Percentiles rank a stretch among this genome's conserved stretches.
Conservation (phyloP, 2,888 invertebrate genomes). For the Steinernema hermaphroditum region DNA sequence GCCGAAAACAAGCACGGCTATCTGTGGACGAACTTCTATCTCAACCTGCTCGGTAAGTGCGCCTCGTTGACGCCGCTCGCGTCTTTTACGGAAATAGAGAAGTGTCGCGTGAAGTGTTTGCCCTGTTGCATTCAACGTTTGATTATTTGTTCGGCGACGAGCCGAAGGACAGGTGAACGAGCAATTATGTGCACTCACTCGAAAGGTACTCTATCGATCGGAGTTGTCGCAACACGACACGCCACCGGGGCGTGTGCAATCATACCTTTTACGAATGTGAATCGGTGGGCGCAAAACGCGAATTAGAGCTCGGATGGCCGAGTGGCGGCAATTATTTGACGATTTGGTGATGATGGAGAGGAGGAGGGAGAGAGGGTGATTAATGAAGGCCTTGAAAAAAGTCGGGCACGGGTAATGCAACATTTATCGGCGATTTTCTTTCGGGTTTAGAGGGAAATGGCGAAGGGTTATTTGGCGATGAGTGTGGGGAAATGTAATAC, state of each 20-base stretch:
- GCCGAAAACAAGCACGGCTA: conserved; percentile 95
- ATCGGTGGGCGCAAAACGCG: conserved; percentile 16
- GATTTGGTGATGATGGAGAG: neutral
- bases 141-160: conserved; percentile 9
- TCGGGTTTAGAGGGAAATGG: too few species aligned
- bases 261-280: neutral
- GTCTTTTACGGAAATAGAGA: neutral
- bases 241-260: too few species aligned
- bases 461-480: too few species aligned
- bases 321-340: conserved; percentile 4
- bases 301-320: conserved; percentile 10
- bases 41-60: conserved; percentile 84
- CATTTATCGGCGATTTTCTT: too few species aligned
- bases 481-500: too few species aligned
- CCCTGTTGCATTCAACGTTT: conserved; percentile 5
- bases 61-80: neutral
- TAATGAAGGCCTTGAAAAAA: too few species aligned
- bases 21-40: conserved; percentile 88
- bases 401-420: too few species aligned
- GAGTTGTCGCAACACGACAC: too few species aligned
- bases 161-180: conserved; percentile 27
- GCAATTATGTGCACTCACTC: conserved; percentile 16
- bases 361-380: too few species aligned
- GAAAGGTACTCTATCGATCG: neutral
- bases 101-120: neutral